Percentiles rank a stretch among this genome's conserved stretches.
Conservation (phyloP, 2,888 invertebrate genomes). For the Cartodere bifasciata region DNA sequence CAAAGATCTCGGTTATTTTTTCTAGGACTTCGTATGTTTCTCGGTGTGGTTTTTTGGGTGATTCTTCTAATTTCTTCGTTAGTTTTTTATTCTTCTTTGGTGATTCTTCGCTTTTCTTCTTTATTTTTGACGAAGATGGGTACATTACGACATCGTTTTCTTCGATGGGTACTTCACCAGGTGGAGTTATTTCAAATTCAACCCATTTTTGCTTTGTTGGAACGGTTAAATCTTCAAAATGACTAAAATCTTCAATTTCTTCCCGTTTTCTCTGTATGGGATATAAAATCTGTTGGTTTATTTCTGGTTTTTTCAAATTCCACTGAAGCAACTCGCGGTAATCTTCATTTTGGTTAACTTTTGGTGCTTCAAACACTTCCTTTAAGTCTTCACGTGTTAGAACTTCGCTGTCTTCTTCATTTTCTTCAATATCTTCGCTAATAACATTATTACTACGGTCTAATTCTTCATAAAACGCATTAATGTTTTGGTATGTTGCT, state of each 20-base stretch:
- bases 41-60: slow-evolving; percentile 5
- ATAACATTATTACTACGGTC: no score
- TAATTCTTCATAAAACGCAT: no score
- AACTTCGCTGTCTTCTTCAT: not conserved
- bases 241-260: slow-evolving; percentile 9
- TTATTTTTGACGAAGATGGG: slow-evolving; percentile 16
- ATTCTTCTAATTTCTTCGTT: no score
- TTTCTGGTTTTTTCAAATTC: slow-evolving; percentile 21
- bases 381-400: not conserved
- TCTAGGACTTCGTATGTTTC: slow-evolving; percentile 1
- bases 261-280: slow-evolving; percentile 17
- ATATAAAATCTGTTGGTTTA: slow-evolving; percentile 21
- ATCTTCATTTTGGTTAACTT: slow-evolving; percentile 11
- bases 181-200: slow-evolving; percentile 20
- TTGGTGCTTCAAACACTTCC: slow-evolving; percentile 1
- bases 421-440: no score
- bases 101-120: slow-evolving; percentile 14
- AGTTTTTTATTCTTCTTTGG: slow-evolving; percentile 7
- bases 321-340: slow-evolving; percentile 28
- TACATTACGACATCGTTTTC: slow-evolving; percentile 18
- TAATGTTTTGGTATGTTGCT: no score
- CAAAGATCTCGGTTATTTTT: no score
- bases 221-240: slow-evolving; percentile 5
- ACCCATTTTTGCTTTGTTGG: slow-evolving; percentile 10
- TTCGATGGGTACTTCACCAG: slow-evolving; percentile 16